A percentile compares a stretch with the other conserved stretches of the same genome.
phyloP scores from a whole-genome alignment of 2,888 invertebrate species.

The Rotaria sp. region DNA sequence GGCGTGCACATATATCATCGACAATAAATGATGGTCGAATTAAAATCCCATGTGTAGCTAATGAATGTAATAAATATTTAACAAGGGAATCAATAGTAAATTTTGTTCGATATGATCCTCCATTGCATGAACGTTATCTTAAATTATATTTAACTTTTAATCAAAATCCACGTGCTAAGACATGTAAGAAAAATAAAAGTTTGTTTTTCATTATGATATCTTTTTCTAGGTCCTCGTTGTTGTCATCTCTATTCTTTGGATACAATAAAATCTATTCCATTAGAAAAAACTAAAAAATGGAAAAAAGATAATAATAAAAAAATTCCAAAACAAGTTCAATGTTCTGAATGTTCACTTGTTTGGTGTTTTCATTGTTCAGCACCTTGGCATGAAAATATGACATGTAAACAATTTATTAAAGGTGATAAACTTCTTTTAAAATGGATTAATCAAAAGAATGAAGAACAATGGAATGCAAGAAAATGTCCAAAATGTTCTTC shows the following conservation, averaged over 20 bases:
- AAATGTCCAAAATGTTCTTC: conserved; percentile 29
- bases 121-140: conserved; percentile 22
- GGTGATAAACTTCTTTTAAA: conserved; percentile 23
- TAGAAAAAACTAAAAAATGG: neutral
- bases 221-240: neutral
- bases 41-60: neutral
- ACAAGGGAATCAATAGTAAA: neutral
- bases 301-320: neutral
- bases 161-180: conserved; percentile 25
- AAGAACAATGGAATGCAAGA: conserved; percentile 29
- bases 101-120: conserved; percentile 12
- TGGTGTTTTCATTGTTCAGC: conserved; percentile 29
- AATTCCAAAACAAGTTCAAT: conserved; percentile 44
- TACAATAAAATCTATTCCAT: neutral
- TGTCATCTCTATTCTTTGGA: conserved; percentile 5
- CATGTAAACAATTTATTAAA: conserved; percentile 27
- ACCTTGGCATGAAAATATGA: conserved; percentile 20
- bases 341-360: conserved; percentile 10
- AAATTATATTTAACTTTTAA: conserved; percentile 2
- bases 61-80: conserved; percentile 26
- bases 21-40: conserved; percentile 5
- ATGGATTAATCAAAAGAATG: conserved; percentile 27
- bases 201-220: too few species aligned
- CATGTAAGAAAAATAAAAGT: neutral
- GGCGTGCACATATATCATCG: neutral